Percentiles rank a stretch among this genome's conserved stretches.
phyloP scores from a whole-genome alignment of 2,797 vertebrate species.

The Arrhamphus sclerolepis region DNA sequence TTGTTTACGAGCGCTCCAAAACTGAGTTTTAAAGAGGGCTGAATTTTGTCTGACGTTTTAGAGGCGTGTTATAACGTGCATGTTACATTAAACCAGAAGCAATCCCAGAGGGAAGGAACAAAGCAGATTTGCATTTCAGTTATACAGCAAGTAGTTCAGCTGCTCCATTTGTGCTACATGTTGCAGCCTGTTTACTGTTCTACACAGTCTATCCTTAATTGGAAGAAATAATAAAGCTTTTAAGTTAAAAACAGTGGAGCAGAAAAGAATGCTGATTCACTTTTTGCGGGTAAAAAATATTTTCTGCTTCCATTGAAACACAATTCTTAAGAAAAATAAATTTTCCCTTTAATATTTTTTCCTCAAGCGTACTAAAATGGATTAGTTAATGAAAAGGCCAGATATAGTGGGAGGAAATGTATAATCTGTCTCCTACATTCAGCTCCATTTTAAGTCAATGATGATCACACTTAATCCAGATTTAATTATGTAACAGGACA shows the following conservation, averaged over 20 bases:
- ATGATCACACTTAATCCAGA: no score
- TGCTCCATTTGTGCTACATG: neutral
- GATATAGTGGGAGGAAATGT: no score
- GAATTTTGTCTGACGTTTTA: conserved; percentile 31
- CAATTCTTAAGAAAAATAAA: no score
- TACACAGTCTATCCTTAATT: neutral
- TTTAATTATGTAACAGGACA: no score
- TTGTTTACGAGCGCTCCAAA: conserved; percentile 37
- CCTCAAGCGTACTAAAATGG: no score
- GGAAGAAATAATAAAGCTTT: conserved; percentile 8
- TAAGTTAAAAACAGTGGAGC: no score
- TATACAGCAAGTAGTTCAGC: conserved; percentile 22
- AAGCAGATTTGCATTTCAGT: conserved; percentile 4
- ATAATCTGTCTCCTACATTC: no score
- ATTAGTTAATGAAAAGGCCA: no score
- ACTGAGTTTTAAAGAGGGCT: conserved; percentile 33
- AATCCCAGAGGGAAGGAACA: conserved; percentile 20
- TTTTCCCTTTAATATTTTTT: neutral
- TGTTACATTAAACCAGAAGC: conserved; percentile 29
- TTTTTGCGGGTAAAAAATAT: no score
- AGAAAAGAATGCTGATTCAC: no score
- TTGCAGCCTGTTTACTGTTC: neutral
- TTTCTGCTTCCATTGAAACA: no score
- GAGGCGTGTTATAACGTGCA: conserved; percentile 32
- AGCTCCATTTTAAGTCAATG: no score